Base-by-base conservation (phyloP, 2,113 vertebrate genomes). In the Beaufortia kweichowensis region DNA sequence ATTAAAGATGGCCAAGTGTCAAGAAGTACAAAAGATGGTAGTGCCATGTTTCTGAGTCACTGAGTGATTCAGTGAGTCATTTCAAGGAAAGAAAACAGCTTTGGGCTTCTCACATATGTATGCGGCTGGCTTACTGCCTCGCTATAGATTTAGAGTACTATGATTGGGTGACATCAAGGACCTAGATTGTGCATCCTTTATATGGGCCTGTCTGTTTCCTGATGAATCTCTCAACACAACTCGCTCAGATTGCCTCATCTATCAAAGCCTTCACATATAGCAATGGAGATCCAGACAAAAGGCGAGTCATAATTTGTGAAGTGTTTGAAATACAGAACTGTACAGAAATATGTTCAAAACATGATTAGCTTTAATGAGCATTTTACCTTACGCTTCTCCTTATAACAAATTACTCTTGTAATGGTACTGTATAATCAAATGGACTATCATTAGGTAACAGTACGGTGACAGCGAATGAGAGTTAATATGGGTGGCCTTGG, bases 171-270 rank as follows among this genome's bases (percentile, higher is more conserved):
- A 88, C 90, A 81, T 75, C 83, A 41, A 78, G 66, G 76, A 39
- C 86, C 71, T 28, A 21, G 77, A 78, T 81, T 79, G 81, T 82
- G 84, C 80, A 85, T 79, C 80, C 83, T 87, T 89, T 86, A 87
- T 89, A 87, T 83, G 71, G 81, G 81, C 81, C 87, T 90, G 90
- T 91, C 89, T 85, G 68, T 82, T 79, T 86, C 67, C 89, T 93
- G 90, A 93, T 92, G 86, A 84, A 93, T 91, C 87, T 91, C 88
- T 85, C 86, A 86, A 86, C 84, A 82, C 85, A 89, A 88, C 86
- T 84, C 85, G 83, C 88, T 86, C 83, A 85, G 88, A 92, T 92
- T 90, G 88, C 88, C 90, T 92, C 91, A 92, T 93, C 90, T 86
- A 91, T 93, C 91, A 92, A 77, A 83, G 85, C 83, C 81, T 79